Conservation (phyloP, 2,113 vertebrate genomes). For the Pampusana beccarii region DNA sequence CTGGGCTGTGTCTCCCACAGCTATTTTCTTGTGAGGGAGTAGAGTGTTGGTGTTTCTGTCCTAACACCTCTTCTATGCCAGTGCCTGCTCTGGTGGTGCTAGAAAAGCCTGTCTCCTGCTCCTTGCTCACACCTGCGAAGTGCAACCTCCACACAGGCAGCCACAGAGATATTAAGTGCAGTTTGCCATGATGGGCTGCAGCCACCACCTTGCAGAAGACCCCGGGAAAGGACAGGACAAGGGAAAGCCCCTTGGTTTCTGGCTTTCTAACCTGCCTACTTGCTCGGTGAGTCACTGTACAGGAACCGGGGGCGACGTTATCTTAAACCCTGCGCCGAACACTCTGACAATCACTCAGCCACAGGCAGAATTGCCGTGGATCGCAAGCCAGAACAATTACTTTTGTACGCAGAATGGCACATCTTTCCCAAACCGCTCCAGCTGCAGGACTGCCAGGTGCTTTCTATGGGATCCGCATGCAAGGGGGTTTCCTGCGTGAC, state of each 20-base stretch:
- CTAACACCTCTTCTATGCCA: accelerated
- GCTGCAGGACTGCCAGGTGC: not conserved
- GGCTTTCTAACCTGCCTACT: not conserved
- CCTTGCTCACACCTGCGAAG: not conserved
- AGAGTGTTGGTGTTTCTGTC: not conserved
- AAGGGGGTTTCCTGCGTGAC: not conserved
- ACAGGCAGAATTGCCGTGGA: not conserved
- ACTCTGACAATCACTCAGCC: not conserved
- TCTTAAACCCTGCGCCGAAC: not conserved
- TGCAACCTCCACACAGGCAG: not conserved
- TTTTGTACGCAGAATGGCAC: accelerated
- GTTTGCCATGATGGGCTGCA: accelerated
- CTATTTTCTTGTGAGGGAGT: not conserved
- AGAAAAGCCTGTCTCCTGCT: not conserved
- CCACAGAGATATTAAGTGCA: accelerated
- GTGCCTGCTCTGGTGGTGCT: accelerated
- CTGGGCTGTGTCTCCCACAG: not conserved
- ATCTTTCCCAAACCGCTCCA: accelerated
- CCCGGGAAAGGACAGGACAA: not conserved
- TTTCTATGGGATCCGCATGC: not conserved
- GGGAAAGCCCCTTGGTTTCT: not conserved
- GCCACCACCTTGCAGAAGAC: not conserved
- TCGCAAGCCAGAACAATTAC: not conserved
- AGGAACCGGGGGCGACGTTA: not conserved
- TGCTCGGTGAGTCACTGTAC: not conserved